phyloP scores from a whole-genome alignment of 2,888 invertebrate genomes.

The Agriopis aurantiaria region DNA sequence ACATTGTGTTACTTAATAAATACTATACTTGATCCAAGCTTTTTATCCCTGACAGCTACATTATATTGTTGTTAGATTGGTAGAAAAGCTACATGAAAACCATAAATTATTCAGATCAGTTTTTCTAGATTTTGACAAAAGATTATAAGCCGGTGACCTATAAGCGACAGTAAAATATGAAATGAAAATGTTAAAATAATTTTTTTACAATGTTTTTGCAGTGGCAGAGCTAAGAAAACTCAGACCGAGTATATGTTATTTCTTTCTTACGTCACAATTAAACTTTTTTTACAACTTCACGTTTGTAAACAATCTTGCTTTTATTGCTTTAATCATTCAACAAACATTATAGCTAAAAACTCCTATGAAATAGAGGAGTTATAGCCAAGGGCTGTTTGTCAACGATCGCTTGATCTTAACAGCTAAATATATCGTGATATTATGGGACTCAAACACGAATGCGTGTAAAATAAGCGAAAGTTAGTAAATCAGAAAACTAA shows the following conservation, averaged over 20 bases:
- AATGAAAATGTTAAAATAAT: too few relatives aligned
- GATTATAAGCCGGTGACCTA: too few relatives aligned
- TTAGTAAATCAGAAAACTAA: not conserved
- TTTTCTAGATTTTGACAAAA: too few relatives aligned
- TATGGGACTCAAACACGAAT: slow-evolving; percentile 21
- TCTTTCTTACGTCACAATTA: slow-evolving; percentile 2
- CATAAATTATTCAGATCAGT: too few relatives aligned
- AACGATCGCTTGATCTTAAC: slow-evolving; percentile 18
- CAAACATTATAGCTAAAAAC: slow-evolving; percentile 9
- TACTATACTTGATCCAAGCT: not conserved
- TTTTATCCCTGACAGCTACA: not conserved
- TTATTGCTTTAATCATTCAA: slow-evolving; percentile 10
- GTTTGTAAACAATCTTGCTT: slow-evolving; percentile 11
- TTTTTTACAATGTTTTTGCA: too few relatives aligned
- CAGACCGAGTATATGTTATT: not conserved
- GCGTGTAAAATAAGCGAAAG: slow-evolving; percentile 10
- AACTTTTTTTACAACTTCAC: slow-evolving; percentile 8
- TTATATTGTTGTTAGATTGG: too few relatives aligned
- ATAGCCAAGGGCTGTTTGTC: slow-evolving; percentile 26
- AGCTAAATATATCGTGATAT: slow-evolving; percentile 22
- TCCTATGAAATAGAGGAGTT: slow-evolving; percentile 25
- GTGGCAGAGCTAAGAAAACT: too few relatives aligned
- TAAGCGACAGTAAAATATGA: too few relatives aligned
- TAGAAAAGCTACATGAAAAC: too few relatives aligned
- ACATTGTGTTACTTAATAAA: not conserved